Evolutionary conservation across 1,140 invertebrate species (phyloP).

Genomic region (Drosophila simulans): DNA sequence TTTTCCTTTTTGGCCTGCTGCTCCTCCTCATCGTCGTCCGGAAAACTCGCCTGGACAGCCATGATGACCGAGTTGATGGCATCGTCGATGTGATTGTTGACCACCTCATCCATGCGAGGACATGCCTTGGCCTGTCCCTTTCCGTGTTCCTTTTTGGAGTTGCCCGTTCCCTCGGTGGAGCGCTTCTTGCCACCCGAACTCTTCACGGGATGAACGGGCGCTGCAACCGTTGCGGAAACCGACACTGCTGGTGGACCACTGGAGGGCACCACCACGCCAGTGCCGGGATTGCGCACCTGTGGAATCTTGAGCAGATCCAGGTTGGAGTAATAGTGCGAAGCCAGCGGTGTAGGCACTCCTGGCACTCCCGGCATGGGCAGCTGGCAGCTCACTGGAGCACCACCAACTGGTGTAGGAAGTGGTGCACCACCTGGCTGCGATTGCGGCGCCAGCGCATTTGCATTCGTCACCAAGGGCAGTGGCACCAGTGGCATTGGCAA

Average conservation of each 20-base stretch:
- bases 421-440: constrained; percentile 2
- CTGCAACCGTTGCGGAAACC: neutral
- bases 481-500: constrained; percentile 3
- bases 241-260: neutral
- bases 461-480: constrained; percentile 4
- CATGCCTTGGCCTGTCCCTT: constrained; percentile 26
- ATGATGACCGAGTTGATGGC: constrained; percentile 80
- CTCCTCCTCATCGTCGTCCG: constrained; percentile 54
- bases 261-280: constrained; percentile 6
- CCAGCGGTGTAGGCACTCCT: constrained; percentile 12
- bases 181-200: constrained; percentile 38
- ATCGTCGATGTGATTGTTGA: constrained; percentile 82
- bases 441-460: neutral
- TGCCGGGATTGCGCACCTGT: constrained; percentile 69
- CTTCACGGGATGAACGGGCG: constrained; percentile 17
- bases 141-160: constrained; percentile 41
- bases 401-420: neutral
- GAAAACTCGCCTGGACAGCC: constrained; percentile 72
- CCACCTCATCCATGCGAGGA: constrained; percentile 76
- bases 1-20: constrained; percentile 15
- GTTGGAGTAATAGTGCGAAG: constrained; percentile 77
- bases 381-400: neutral
- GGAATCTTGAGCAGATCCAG: constrained; percentile 77
- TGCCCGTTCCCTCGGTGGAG: constrained; percentile 1
- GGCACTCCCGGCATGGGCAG: constrained; percentile 3